Percentiles rank a stretch among this genome's conserved stretches.
These are phyloP conservation scores for Epistrophe eligans DNA, from an alignment of 2,888 invertebrate species.

Conservation along the genomic window DNA sequence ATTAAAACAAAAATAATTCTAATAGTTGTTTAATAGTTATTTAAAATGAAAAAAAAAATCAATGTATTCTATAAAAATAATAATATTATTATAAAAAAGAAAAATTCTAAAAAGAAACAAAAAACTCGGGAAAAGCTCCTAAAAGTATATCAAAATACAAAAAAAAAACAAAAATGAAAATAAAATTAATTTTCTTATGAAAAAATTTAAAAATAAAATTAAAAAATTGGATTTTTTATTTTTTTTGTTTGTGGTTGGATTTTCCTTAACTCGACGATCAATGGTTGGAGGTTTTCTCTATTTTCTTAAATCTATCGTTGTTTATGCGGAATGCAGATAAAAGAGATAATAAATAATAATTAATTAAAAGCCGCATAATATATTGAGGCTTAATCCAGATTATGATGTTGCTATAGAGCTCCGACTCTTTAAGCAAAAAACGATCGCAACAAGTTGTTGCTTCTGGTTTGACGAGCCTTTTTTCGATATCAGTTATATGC, in stretches of 20 bases:
- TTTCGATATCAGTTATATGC: constrained; percentile 32
- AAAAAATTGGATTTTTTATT: background rate
- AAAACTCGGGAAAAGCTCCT: constrained; percentile 18
- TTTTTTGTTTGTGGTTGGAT: background rate
- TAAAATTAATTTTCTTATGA: constrained; percentile 66
- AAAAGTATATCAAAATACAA: constrained; percentile 13
- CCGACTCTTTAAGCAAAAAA: background rate
- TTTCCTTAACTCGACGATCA: background rate
- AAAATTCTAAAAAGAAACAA: constrained; percentile 12
- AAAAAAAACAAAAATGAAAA: constrained; percentile 35
- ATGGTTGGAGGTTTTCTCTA: background rate
- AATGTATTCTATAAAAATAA: constrained; percentile 40
- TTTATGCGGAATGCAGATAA: background rate
- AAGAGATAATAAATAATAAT: constrained; percentile 13
- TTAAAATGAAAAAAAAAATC: constrained; percentile 50
- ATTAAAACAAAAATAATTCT: constrained; percentile 20
- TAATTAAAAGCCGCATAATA: constrained; percentile 18
- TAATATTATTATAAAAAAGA: constrained; percentile 6
- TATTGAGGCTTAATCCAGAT: constrained; percentile 20
- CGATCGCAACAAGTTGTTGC: constrained; percentile 29
- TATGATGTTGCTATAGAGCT: background rate
- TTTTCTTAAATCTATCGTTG: background rate
- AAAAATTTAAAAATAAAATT: constrained; percentile 46
- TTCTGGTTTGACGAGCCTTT: constrained; percentile 58
- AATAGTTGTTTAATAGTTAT: constrained; percentile 66